Percentiles rank a stretch among this genome's conserved stretches.
phyloP scores from a whole-genome alignment of 2,888 invertebrate species.

The Dolomedes plantarius region DNA sequence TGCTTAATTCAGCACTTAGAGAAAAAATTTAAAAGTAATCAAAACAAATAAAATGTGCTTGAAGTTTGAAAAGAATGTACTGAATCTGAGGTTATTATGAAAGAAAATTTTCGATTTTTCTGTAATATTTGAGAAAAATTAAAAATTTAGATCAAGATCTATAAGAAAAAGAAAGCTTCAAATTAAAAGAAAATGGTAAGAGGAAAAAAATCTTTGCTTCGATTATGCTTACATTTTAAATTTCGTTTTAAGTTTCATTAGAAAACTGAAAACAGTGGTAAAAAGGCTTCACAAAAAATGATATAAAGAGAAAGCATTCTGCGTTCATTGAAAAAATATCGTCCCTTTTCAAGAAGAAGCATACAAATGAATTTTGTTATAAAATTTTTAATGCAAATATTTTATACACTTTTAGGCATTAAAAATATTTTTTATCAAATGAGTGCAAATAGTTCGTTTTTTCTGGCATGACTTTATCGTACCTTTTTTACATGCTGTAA shows the following conservation, averaged over 20 bases:
- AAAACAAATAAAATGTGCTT: slow-evolving; percentile 4
- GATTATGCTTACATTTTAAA: background rate
- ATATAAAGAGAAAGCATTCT: background rate
- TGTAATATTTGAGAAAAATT: background rate
- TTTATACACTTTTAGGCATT: background rate
- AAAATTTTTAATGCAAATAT: background rate
- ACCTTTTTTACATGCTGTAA: too few species aligned
- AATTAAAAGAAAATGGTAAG: background rate
- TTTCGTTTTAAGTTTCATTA: background rate
- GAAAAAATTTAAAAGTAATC: background rate
- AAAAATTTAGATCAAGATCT: slow-evolving; percentile 11
- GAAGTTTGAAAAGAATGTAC: background rate
- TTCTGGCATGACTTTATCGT: too few species aligned
- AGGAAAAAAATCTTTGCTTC: background rate
- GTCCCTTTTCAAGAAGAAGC: background rate
- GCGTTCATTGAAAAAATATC: too few species aligned
- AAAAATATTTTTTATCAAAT: too few species aligned
- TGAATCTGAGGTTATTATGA: slow-evolving; percentile 10
- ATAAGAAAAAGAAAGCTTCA: background rate
- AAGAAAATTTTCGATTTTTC: slow-evolving; percentile 13
- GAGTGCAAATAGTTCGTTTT: too few species aligned
- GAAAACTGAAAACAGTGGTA: background rate
- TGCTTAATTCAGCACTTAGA: slow-evolving; percentile 3
- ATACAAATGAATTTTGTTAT: background rate
- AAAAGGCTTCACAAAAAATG: background rate